phyloP scores from a whole-genome alignment of 2,888 invertebrate genomes.

The Limnephilus auricula region DNA sequence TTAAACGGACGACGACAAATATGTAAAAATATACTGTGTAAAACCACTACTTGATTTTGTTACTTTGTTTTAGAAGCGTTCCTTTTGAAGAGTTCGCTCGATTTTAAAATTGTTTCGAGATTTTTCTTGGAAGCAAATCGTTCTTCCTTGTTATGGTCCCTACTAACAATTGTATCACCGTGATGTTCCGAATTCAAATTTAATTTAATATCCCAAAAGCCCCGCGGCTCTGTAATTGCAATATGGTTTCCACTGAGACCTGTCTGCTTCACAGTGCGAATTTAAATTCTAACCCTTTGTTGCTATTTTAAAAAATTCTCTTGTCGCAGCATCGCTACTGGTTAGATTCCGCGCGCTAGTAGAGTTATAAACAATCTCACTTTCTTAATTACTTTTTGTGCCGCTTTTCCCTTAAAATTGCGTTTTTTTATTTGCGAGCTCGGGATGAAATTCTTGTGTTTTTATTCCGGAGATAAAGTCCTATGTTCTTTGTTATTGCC shows the following conservation, averaged over 20 bases:
- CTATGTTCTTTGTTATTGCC: slow-evolving; percentile 39
- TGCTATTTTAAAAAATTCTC: slow-evolving; percentile 11
- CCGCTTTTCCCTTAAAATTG: slow-evolving; percentile 19
- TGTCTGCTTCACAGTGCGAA: neutral
- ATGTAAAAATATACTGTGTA: neutral
- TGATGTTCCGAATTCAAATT: slow-evolving; percentile 34
- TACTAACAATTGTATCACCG: slow-evolving; percentile 34
- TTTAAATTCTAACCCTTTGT: slow-evolving; percentile 38
- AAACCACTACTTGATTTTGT: neutral
- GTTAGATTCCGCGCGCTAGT: slow-evolving; percentile 42
- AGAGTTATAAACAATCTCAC: slow-evolving; percentile 54
- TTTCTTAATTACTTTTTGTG: slow-evolving; percentile 58
- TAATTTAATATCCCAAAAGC: slow-evolving; percentile 37
- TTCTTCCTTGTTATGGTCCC: neutral
- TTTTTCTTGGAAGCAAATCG: neutral
- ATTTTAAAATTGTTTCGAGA: neutral
- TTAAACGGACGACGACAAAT: neutral
- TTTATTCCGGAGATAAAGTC: slow-evolving; percentile 37
- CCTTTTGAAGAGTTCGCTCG: neutral
- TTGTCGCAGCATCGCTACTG: slow-evolving; percentile 30
- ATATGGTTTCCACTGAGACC: slow-evolving; percentile 34
- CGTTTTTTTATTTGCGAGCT: slow-evolving; percentile 24
- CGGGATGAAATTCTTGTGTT: slow-evolving; percentile 43
- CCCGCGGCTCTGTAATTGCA: slow-evolving; percentile 38
- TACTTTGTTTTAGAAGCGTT: neutral